Evolutionary conservation across 1,140 invertebrate genomes (phyloP).

Genomic region (Penaeus chinensis): DNA sequence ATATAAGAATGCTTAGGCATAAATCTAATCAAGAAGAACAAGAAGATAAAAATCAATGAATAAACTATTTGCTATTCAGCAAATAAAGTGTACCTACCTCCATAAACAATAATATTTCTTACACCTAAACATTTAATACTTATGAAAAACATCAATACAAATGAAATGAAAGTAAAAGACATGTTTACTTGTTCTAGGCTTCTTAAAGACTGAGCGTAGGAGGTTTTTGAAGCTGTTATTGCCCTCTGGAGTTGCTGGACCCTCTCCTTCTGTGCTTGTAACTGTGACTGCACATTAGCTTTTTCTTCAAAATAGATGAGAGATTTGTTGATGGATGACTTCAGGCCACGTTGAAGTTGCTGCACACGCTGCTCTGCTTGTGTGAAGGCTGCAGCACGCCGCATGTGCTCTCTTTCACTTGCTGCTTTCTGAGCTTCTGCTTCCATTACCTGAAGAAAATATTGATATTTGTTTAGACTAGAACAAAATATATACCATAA

Average conservation of each 20-base stretch:
- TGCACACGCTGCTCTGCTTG: conserved; percentile 80
- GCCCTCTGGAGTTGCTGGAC: conserved; percentile 69
- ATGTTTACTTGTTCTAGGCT: conserved; percentile 68
- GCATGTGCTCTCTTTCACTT: conserved; percentile 86
- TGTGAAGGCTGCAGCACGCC: conserved; percentile 80
- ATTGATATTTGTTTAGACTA: neutral
- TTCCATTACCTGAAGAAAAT: conserved; percentile 84
- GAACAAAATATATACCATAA: neutral
- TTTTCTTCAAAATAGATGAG: conserved; percentile 74
- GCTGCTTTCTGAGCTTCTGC: conserved; percentile 89
- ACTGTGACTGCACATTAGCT: conserved; percentile 68
- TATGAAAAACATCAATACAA: neutral
- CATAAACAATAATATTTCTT: too few relatives aligned
- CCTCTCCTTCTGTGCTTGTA: conserved; percentile 70
- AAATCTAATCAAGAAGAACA: too few relatives aligned
- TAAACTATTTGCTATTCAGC: too few relatives aligned
- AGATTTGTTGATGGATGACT: conserved; percentile 82
- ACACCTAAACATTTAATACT: too few relatives aligned
- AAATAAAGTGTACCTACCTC: too few relatives aligned
- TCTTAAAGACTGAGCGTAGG: conserved; percentile 69
- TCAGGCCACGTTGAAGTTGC: conserved; percentile 68
- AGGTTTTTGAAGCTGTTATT: conserved; percentile 69
- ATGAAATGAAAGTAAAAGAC: neutral
- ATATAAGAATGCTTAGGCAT: too few relatives aligned
- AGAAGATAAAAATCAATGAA: too few relatives aligned